phyloP scores from a whole-genome alignment of 2,113 vertebrate species.

The Gallinago jamesoni region DNA sequence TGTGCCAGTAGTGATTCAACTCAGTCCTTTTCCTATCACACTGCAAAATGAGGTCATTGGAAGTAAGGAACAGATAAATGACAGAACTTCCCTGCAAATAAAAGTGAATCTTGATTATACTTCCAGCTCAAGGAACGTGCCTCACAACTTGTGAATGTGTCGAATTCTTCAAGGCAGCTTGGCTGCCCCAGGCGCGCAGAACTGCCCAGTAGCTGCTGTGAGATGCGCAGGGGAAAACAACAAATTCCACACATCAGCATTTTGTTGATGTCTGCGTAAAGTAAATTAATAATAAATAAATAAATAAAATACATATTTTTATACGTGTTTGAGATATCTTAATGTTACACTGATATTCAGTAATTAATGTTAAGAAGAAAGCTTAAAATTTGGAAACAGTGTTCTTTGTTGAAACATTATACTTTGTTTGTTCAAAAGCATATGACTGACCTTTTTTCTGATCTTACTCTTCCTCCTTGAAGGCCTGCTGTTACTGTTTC shows the following conservation, averaged over 20 bases:
- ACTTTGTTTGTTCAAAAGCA: not conserved
- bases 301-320: not conserved
- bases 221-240: not conserved
- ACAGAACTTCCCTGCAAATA: not conserved
- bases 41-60: not conserved
- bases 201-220: not conserved
- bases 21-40: not conserved
- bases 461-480: not conserved
- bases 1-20: not conserved
- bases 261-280: not conserved
- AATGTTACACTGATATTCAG: not conserved
- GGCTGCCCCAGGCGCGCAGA: accelerated
- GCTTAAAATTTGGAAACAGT: not conserved
- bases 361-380: not conserved
- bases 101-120: not conserved
- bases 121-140: not conserved
- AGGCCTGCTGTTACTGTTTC: not conserved
- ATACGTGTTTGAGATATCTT: not conserved
- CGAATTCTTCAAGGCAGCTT: not conserved
- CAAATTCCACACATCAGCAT: not conserved
- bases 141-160: not conserved
- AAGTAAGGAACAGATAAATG: not conserved
- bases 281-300: not conserved
- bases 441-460: accelerated
- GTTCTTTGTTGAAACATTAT: not conserved